Base-by-base conservation (phyloP, 2,113 vertebrate species). In the Zosterops hypoxanthus region DNA sequence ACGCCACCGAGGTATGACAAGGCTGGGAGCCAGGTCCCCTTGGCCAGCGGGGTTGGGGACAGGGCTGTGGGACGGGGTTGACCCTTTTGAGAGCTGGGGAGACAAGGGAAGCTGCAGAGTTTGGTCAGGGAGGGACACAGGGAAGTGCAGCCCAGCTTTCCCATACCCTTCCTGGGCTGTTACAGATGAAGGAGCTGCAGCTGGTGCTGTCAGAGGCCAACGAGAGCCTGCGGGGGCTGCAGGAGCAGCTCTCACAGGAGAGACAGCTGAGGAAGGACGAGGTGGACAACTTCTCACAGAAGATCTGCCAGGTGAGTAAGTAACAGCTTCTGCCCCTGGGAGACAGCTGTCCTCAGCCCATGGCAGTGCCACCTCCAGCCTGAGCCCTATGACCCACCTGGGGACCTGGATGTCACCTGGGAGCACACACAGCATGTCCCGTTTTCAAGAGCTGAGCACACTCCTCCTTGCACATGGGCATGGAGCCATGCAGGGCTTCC, bases 241-340 rank as follows among this genome's bases (percentile, higher is more conserved):
- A 98, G 94, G 98, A 98, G 94, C 98, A 99, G 92, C 98, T 99
- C 49, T 97, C 98, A 2, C 98, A 98, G 93, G 99, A 99, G 93
- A 98, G 97, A 81, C 98, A 98, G 91, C 97, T 98, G 47, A 98
- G 98, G 83, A 98, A 98, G 89, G 98, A 99, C 3, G 98, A 98
- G 83, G 96, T 98, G 28, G 98, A 98, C 36, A 97, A 93, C 89
- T 98, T 98, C 94, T 97, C 98, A 14, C 97, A 98, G 96, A 99
- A 98, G 97, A 96, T 99, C 91, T 97, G 98, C 91, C 99, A 99
- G 98, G 99, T 99, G 90, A 57, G 98, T 79, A 4, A 44, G 24
- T 36, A 76, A 49, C 59, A 70, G n/a, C 41, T 46, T 34, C 1
- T 0, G 5, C 20, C 29, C 39, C 25, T 59, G 23, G 19, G 42